These are phyloP conservation scores for Cottoperca gobio DNA, from an alignment of 2,797 vertebrate genomes.

Conservation along the genomic window DNA sequence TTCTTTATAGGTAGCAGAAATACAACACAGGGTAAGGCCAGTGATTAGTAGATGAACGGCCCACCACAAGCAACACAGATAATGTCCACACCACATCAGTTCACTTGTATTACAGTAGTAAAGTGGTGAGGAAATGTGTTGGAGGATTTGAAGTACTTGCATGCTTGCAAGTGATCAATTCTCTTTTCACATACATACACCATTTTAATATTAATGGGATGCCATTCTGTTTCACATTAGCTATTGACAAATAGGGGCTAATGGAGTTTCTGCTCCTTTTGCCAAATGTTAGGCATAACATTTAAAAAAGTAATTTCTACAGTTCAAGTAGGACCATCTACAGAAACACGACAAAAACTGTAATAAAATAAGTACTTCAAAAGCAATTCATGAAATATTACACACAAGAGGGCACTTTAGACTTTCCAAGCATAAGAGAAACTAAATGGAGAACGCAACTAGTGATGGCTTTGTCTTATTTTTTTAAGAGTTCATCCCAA, in stretches of 20 bases:
- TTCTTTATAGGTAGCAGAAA: constrained; percentile 58
- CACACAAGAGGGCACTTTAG: constrained; percentile 45
- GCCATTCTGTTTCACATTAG: constrained; percentile 64
- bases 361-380: constrained; percentile 46
- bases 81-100: constrained; percentile 79
- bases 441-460: constrained; percentile 6
- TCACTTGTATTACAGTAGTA: constrained; percentile 89
- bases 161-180: constrained; percentile 89
- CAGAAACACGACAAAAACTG: constrained; percentile 43
- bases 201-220: constrained; percentile 41
- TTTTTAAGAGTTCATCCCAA: neutral
- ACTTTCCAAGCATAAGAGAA: constrained; percentile 22
- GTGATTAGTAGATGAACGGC: constrained; percentile 45
- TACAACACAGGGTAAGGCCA: constrained; percentile 52
- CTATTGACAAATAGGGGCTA: constrained; percentile 48
- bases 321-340: constrained; percentile 72
- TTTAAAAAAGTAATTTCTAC: constrained; percentile 59
- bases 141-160: constrained; percentile 77
- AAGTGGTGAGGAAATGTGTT: constrained; percentile 86
- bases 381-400: constrained; percentile 37
- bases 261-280: constrained; percentile 50
- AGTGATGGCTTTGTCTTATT: constrained; percentile 35
- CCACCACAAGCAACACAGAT: constrained; percentile 77
- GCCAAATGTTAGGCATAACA: constrained; percentile 46
- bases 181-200: constrained; percentile 59